phyloP scores from a whole-genome alignment of 2,113 vertebrate genomes.

The Chinchilla lanigera region DNA sequence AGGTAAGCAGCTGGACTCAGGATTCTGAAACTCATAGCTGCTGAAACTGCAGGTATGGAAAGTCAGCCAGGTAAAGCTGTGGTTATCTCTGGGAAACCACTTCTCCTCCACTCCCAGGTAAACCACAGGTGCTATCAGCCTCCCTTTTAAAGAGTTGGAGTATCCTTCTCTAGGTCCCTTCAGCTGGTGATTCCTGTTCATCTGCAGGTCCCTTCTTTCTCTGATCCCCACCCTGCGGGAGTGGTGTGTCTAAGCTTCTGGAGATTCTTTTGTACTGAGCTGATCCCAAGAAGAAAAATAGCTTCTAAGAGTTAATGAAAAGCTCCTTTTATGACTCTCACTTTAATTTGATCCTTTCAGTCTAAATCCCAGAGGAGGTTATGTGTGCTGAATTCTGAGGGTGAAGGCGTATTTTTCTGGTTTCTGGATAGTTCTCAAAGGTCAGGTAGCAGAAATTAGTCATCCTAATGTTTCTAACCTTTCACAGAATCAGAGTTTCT shows the following conservation, averaged over 20 bases:
- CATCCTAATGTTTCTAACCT: conserved; percentile 62
- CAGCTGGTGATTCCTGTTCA: not conserved
- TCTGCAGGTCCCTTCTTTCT: not conserved
- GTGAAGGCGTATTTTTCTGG: conserved; percentile 42
- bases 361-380: conserved; percentile 34
- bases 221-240: not conserved
- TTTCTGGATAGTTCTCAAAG: conserved; percentile 68
- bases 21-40: not conserved
- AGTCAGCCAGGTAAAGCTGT: not conserved
- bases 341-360: conserved; percentile 65
- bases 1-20: not conserved
- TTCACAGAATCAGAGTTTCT: conserved; percentile 19
- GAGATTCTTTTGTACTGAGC: conserved; percentile 39
- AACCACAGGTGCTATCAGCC: not conserved
- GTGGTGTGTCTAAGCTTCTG: not conserved
- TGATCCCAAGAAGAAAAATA: conserved; percentile 48
- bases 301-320: conserved; percentile 70
- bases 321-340: conserved; percentile 59
- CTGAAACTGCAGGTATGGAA: not conserved
- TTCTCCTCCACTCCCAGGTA: not conserved
- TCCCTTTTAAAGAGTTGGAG: not conserved
- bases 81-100: not conserved
- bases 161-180: not conserved
- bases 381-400: conserved; percentile 60
- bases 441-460: conserved; percentile 59